Percentiles rank a stretch among this genome's conserved stretches.
Conservation (phyloP, 2,888 invertebrate genomes). For the Trissolcus japonicus region DNA sequence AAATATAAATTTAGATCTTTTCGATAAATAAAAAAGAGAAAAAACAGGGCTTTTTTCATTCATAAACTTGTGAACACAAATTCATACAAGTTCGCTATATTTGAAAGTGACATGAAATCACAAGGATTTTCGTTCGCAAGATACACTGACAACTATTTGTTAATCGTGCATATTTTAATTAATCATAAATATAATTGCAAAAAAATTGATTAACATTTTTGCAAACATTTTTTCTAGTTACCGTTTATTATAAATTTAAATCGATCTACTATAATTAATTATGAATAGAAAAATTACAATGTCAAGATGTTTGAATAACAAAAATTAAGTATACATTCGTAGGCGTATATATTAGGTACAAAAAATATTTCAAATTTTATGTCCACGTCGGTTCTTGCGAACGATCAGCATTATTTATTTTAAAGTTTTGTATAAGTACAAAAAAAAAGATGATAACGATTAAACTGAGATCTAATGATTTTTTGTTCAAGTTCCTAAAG, state of each 20-base stretch:
- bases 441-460: background rate
- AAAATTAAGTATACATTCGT: no score
- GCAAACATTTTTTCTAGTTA: no score
- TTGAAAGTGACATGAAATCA: conserved; percentile 1
- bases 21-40: conserved; percentile 6
- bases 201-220: no score
- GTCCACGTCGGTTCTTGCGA: background rate
- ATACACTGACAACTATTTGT: background rate
- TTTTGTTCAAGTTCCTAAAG: conserved; percentile 43
- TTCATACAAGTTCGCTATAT: background rate
- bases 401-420: conserved; percentile 5
- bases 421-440: conserved; percentile 31
- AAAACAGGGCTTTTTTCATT: conserved; percentile 13
- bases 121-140: conserved; percentile 17
- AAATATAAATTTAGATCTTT: conserved; percentile 14
- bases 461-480: background rate
- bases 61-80: conserved; percentile 19
- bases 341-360: no score
- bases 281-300: no score
- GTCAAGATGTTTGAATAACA: no score
- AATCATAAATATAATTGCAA: no score
- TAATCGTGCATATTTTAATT: no score
- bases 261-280: no score
- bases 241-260: no score
- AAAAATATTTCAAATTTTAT: no score